A percentile compares a stretch with the other conserved stretches of the same genome.
Evolutionary conservation across 2,888 invertebrate species (phyloP).

Genomic region (Ochropleura leucogaster): DNA sequence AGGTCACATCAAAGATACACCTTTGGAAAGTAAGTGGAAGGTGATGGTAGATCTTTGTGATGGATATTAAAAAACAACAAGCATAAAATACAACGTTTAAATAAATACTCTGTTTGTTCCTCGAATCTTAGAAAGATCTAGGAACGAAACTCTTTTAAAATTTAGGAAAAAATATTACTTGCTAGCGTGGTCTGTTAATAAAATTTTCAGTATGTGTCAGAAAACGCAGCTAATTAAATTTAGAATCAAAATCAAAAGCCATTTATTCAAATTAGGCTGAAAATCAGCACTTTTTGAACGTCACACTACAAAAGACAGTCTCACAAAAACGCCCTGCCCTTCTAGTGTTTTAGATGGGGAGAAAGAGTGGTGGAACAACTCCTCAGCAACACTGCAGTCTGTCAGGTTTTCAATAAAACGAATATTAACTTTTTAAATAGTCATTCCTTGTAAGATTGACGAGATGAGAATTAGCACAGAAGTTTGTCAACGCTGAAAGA

Average conservation of each 20-base stretch:
- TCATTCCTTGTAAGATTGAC: not conserved
- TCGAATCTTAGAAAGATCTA: not conserved
- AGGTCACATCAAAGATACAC: slow-evolving; percentile 43
- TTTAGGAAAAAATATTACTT: not conserved
- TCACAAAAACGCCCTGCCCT: too few relatives aligned
- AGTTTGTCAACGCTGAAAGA: not conserved
- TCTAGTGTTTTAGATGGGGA: too few relatives aligned
- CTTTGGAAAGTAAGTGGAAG: not conserved
- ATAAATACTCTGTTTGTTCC: not conserved
- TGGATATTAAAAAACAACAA: too few relatives aligned
- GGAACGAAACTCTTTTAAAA: not conserved
- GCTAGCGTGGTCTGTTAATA: not conserved
- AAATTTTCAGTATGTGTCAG: not conserved
- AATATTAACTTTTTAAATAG: not conserved
- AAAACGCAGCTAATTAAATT: too few relatives aligned
- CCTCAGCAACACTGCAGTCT: too few relatives aligned
- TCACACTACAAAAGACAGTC: too few relatives aligned
- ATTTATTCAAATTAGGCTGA: too few relatives aligned
- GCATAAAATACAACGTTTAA: not conserved
- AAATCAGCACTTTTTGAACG: too few relatives aligned
- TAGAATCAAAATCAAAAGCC: too few relatives aligned
- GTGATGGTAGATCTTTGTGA: not conserved
- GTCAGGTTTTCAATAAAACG: not conserved
- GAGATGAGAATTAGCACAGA: not conserved
- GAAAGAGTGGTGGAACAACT: too few relatives aligned